phyloP scores from a whole-genome alignment of 2,888 invertebrate genomes.

The Eupeodes luniger region DNA sequence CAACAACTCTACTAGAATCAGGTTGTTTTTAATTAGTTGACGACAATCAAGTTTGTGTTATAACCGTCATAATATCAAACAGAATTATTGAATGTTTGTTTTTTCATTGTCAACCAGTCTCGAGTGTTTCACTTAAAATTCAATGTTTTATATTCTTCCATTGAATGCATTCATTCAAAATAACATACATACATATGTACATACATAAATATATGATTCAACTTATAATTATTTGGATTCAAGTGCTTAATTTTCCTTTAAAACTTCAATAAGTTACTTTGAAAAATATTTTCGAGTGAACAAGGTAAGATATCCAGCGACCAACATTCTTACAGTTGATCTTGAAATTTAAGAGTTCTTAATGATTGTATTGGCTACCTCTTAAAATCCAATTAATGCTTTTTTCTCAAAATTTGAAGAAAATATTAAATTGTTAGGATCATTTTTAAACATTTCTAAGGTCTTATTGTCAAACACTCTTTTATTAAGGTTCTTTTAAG shows the following conservation, averaged over 20 bases:
- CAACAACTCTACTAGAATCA: slow-evolving; percentile 16
- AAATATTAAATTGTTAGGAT: no score
- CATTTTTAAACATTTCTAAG: no score
- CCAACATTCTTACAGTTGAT: no score
- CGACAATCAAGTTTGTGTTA: background rate
- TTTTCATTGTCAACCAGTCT: background rate
- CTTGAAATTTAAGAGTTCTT: no score
- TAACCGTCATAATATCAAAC: slow-evolving; percentile 3
- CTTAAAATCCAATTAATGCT: no score
- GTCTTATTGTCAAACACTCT: no score
- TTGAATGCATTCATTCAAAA: background rate
- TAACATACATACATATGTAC: no score
- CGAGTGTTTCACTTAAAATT: slow-evolving; percentile 21
- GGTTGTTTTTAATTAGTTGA: slow-evolving; percentile 27
- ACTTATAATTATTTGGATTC: background rate
- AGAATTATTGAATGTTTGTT: background rate
- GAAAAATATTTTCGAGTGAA: no score
- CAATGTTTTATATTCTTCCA: slow-evolving; percentile 3
- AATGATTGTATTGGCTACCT: no score
- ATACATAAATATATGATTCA: background rate
- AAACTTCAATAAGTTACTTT: background rate
- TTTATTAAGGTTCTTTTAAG: no score
- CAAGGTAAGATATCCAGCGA: no score
- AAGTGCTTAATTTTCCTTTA: background rate
- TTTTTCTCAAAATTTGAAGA: no score